Evolutionary conservation across 2,113 vertebrate species (phyloP), one percentile per base, ranked within the genome.

Genomic region (Dipodomys ordii): DNA sequence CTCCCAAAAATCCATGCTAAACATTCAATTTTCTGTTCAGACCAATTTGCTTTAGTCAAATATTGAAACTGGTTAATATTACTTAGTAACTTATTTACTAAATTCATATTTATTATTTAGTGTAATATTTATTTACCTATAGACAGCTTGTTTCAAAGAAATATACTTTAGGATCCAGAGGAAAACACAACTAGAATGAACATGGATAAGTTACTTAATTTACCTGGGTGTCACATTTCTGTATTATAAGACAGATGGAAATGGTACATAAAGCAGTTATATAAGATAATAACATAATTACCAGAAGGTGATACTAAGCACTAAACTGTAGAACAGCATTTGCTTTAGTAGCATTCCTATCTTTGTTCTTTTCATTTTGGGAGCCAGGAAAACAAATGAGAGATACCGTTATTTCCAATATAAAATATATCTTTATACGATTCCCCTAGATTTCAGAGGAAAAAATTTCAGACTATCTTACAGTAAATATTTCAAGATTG

Each of bases 381-480:
- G 27, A 5, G 8, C n/a, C 32, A 7, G 15, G 88, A 93, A 39
- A 44, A 86, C 6, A 90, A 46, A 32, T 74, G 62, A 88, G 35
- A 74, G 46, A 80, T 35, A 80, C 0, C 87, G 30, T 19, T 49
- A 95, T 60, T n/a, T 78, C 2, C 25, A 49, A 73, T 11, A 44
- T 22, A 76, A 85, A 16, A 64, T 30, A 65, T 13, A 67, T 9
- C 20, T 74, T 19, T 74, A 0, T 16, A 22, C 72, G 49, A 78
- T 79, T 92, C 88, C 83, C 74, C 83, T 92, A 64, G 5, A 89
- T 20, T 86, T 64, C 22, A 93, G 19, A 80, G 44, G 10, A 92
- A 69, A 60, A 94, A 90, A 90, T 74, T 83, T 53, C 28, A 67
- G 76, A 91, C 7, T 7, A 73, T 62, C 62, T 49, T 67, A 83